Percentiles rank a stretch among this genome's conserved stretches.
Conservation (phyloP, 2,888 invertebrate genomes). For the Stenoptilia bipunctidactyla region DNA sequence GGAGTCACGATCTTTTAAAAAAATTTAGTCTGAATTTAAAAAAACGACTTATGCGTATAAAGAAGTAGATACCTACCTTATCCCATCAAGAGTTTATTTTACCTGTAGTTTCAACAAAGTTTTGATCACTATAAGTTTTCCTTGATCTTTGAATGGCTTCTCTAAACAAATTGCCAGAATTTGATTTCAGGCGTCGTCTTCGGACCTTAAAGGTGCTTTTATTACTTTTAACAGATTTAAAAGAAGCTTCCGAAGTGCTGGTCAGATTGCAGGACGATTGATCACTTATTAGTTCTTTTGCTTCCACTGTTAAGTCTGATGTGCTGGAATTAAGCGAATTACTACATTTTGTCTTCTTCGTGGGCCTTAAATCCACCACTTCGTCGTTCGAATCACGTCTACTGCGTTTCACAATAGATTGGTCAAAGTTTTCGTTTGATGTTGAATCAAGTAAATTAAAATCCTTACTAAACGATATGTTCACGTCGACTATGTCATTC, state of each 20-base stretch:
- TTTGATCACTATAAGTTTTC: neutral
- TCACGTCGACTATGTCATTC: conserved; percentile 31
- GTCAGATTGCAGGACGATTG: conserved; percentile 28
- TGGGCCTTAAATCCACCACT: conserved; percentile 27
- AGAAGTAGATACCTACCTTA: no score
- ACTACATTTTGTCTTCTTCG: conserved; percentile 45
- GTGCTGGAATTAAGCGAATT: conserved; percentile 34
- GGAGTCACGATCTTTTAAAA: no score
- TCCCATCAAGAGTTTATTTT: no score
- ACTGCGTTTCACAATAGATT: conserved; percentile 33
- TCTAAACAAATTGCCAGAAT: conserved; percentile 40
- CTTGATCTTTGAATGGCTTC: conserved; percentile 39
- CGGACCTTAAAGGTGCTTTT: conserved; percentile 40
- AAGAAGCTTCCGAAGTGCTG: conserved; percentile 47
- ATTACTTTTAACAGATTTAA: conserved; percentile 51
- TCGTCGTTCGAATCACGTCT: conserved; percentile 35
- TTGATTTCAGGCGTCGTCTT: conserved; percentile 45
- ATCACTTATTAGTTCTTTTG: conserved; percentile 19
- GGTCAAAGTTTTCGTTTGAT: conserved; percentile 33
- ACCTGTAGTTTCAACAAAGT: neutral
- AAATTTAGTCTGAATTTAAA: no score
- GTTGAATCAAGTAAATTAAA: conserved; percentile 29
- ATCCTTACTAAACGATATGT: conserved; percentile 40
- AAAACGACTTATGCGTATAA: no score
- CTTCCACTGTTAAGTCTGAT: conserved; percentile 25